Conservation (phyloP, 2,888 invertebrate genomes). For the Cheilosia pagana region DNA sequence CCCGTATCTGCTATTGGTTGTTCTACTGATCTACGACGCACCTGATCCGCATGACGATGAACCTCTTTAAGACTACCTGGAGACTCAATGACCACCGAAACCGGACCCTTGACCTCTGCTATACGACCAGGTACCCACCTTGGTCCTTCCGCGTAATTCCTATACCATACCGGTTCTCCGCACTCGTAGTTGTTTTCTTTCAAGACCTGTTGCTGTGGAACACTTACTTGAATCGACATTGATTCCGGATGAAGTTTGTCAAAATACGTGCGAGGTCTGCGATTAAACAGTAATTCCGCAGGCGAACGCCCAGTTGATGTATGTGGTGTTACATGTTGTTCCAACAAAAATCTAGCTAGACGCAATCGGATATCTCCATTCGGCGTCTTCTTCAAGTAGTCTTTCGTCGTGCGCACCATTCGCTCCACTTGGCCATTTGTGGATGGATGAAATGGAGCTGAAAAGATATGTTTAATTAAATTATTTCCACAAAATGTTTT, state of each 20-base stretch:
- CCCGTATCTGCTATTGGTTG: neutral
- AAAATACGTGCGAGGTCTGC: constrained; percentile 25
- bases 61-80: neutral
- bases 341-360: too few relatives aligned
- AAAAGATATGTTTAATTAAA: too few relatives aligned
- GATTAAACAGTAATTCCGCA: constrained; percentile 14
- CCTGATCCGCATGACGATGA: constrained; percentile 11
- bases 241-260: constrained; percentile 11
- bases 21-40: constrained; percentile 4
- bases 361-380: neutral
- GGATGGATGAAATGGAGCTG: too few relatives aligned
- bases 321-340: too few relatives aligned
- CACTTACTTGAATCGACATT: neutral
- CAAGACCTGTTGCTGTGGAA: neutral
- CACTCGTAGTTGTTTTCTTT: neutral
- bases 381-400: neutral
- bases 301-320: constrained; percentile 16
- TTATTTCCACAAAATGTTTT: too few relatives aligned
- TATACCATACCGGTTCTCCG: constrained; percentile 14
- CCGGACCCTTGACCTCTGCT: too few relatives aligned
- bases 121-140: too few relatives aligned
- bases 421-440: too few relatives aligned
- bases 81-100: too few relatives aligned
- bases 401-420: neutral
- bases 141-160: neutral